Evolutionary conservation across 2,797 vertebrate species (phyloP).

Genomic region (Chelidonichthys spinosus): DNA sequence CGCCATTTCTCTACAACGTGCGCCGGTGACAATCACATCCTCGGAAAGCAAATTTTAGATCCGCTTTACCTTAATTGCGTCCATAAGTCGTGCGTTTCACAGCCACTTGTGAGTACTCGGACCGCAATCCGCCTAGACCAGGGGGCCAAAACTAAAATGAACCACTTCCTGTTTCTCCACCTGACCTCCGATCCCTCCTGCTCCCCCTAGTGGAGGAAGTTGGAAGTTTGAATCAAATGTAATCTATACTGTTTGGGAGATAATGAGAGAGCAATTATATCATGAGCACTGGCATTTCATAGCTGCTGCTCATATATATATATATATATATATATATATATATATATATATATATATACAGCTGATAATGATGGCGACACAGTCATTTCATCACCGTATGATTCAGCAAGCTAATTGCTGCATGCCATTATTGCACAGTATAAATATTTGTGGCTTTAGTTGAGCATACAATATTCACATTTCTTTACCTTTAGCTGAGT

Average conservation of each 20-base stretch:
- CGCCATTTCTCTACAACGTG: not conserved
- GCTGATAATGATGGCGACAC: no score
- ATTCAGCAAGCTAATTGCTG: not conserved
- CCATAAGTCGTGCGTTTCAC: not conserved
- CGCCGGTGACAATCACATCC: not conserved
- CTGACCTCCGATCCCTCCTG: not conserved
- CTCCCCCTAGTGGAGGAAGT: not conserved
- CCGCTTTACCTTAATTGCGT: not conserved
- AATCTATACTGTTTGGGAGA: conserved; percentile 2
- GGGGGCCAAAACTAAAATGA: not conserved
- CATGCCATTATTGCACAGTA: not conserved
- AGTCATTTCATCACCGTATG: not conserved
- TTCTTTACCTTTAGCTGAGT: conserved; percentile 24
- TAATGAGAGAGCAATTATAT: conserved; percentile 12
- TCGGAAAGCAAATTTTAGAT: no score
- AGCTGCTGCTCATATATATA: no score
- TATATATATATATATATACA: no score
- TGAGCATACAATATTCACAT: conserved; percentile 5
- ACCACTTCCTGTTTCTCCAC: not conserved
- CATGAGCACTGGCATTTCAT: conserved; percentile 2
- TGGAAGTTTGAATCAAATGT: conserved; percentile 1
- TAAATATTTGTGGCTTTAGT: not conserved
- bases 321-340: no score
- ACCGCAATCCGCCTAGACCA: not conserved
- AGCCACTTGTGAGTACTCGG: not conserved